Conservation (phyloP, 2,888 invertebrate genomes). For the Apotomis betuletana region DNA sequence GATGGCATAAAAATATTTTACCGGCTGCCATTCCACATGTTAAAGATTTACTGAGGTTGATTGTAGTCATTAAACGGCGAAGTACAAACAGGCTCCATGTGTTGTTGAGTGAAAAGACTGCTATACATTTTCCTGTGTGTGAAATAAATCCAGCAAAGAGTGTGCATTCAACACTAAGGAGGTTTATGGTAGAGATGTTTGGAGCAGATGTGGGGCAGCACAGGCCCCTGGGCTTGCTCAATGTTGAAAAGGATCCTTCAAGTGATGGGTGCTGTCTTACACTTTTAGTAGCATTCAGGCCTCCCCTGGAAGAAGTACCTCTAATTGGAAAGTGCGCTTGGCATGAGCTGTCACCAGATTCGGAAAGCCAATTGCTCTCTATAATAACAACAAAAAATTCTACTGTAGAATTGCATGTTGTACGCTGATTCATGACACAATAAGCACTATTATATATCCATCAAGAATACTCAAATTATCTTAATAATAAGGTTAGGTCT, state of each 20-base stretch:
- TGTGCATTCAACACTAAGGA: slow-evolving; percentile 92
- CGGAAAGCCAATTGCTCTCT: slow-evolving; percentile 87
- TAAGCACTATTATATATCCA: slow-evolving; percentile 26
- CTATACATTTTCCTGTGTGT: slow-evolving; percentile 92
- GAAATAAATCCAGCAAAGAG: slow-evolving; percentile 94
- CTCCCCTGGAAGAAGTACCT: slow-evolving; percentile 93
- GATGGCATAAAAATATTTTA: slow-evolving; percentile 89
- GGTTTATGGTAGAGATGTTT: slow-evolving; percentile 96
- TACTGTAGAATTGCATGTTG: slow-evolving; percentile 91
- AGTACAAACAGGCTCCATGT: slow-evolving; percentile 92
- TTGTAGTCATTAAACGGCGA: slow-evolving; percentile 91
- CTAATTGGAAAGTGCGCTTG: slow-evolving; percentile 95
- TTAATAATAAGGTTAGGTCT: slow-evolving; percentile 29
- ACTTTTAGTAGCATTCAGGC: slow-evolving; percentile 91
- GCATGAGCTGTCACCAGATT: slow-evolving; percentile 89
- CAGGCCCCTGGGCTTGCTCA: slow-evolving; percentile 91
- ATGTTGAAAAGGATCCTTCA: slow-evolving; percentile 86
- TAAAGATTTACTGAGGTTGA: slow-evolving; percentile 89
- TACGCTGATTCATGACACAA: slow-evolving; percentile 82
- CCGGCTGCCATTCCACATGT: slow-evolving; percentile 87
- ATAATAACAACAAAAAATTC: slow-evolving; percentile 89
- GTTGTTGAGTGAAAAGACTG: slow-evolving; percentile 92
- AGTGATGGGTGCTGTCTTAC: slow-evolving; percentile 92
- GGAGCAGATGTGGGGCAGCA: slow-evolving; percentile 94
- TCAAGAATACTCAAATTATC: slow-evolving; percentile 48